Conservation (phyloP, 2,888 invertebrate species). For the Rhimphoctona megacephalus region DNA sequence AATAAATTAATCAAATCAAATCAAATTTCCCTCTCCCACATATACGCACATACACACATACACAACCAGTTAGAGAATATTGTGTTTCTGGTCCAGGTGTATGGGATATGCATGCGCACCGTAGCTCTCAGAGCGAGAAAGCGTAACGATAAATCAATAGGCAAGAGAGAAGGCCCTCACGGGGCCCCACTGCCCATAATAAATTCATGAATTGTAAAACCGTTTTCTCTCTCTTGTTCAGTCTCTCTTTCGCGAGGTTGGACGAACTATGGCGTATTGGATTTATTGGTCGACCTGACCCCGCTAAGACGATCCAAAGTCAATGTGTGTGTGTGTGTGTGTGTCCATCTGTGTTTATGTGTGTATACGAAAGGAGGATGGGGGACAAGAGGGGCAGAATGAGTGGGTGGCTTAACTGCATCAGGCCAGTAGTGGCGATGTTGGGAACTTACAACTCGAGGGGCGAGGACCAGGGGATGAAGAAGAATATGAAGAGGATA, state of each 20-base stretch:
- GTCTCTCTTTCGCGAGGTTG: slow-evolving; percentile 68
- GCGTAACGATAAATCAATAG: slow-evolving; percentile 83
- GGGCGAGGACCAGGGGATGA: slow-evolving; percentile 57
- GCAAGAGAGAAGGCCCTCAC: slow-evolving; percentile 74
- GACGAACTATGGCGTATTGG: slow-evolving; percentile 84
- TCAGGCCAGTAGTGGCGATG: slow-evolving; percentile 60
- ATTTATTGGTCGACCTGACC: slow-evolving; percentile 84
- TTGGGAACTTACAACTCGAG: slow-evolving; percentile 64
- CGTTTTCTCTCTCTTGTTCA: slow-evolving; percentile 73
- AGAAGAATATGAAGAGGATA: slow-evolving; percentile 43
- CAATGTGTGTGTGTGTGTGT: slow-evolving; percentile 6
- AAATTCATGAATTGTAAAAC: slow-evolving; percentile 84
- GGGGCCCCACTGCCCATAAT: slow-evolving; percentile 81
- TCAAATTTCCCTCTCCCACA: background rate
- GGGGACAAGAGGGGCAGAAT: slow-evolving; percentile 46
- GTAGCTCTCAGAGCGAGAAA: slow-evolving; percentile 72
- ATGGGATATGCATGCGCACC: slow-evolving; percentile 61
- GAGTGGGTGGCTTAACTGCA: slow-evolving; percentile 60
- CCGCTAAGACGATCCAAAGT: slow-evolving; percentile 80
- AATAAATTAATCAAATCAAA: background rate
- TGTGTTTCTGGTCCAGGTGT: slow-evolving; percentile 31
- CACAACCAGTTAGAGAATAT: slow-evolving; percentile 44
- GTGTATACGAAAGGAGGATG: slow-evolving; percentile 25
- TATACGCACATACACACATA: background rate
- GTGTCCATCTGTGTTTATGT: background rate